These are phyloP conservation scores for Apis laboriosa DNA, from an alignment of 1,140 invertebrate species.

Conservation along the genomic window DNA sequence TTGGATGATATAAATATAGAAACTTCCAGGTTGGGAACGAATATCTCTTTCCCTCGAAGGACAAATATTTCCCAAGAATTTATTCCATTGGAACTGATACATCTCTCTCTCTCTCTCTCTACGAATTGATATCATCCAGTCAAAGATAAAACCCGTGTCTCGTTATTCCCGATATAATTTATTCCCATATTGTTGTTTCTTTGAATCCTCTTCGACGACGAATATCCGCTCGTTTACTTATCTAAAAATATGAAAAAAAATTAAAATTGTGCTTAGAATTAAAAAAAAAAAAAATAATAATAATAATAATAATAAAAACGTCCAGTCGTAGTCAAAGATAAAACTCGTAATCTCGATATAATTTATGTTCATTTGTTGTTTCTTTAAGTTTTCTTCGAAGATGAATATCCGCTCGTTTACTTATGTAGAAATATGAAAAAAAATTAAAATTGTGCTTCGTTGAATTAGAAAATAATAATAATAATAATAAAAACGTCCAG, in stretches of 20 bases:
- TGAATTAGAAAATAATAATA: too few species aligned
- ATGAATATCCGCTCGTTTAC: not conserved
- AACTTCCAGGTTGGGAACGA: slow-evolving; percentile 26
- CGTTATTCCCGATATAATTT: slow-evolving; percentile 27
- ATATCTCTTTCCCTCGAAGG: slow-evolving; percentile 29
- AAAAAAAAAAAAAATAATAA: too few species aligned
- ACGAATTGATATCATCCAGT: slow-evolving; percentile 43
- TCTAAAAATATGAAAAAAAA: too few species aligned
- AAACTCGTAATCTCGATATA: slow-evolving; percentile 6
- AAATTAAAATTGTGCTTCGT: too few species aligned
- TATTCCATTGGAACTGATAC: slow-evolving; percentile 52
- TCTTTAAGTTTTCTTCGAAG: not conserved
- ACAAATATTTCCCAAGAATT: slow-evolving; percentile 62
- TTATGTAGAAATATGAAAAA: too few species aligned
- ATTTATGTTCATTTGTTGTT: slow-evolving; percentile 18
- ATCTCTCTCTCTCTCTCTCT: not conserved
- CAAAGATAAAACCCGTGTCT: slow-evolving; percentile 30
- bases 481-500: too few species aligned
- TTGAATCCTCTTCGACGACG: not conserved
- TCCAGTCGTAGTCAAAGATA: slow-evolving; percentile 49
- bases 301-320: not conserved
- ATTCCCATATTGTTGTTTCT: slow-evolving; percentile 3
- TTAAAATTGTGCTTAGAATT: too few species aligned
- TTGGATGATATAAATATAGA: slow-evolving; percentile 16
- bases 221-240: not conserved